These are phyloP conservation scores for Automeris io DNA, from an alignment of 2,888 invertebrate species.

Conservation along the genomic window DNA sequence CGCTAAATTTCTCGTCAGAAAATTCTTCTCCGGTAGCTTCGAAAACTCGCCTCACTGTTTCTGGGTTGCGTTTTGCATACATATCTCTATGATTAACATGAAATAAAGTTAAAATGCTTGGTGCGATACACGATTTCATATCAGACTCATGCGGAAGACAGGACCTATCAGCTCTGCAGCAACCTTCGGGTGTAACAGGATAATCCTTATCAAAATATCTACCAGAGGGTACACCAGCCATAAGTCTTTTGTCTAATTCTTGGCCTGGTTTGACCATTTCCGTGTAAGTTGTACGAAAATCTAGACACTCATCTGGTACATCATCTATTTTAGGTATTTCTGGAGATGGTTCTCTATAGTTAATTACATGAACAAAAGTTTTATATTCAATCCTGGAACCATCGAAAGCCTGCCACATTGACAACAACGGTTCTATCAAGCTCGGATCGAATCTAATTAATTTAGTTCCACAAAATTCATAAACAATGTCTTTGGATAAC, in stretches of 20 bases:
- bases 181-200: conserved; percentile 45
- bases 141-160: conserved; percentile 57
- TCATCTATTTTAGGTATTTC: conserved; percentile 59
- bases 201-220: conserved; percentile 58
- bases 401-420: conserved; percentile 60
- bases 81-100: conserved; percentile 57
- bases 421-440: conserved; percentile 66
- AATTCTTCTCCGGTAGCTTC: conserved; percentile 69
- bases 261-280: conserved; percentile 57
- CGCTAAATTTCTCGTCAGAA: conserved; percentile 61
- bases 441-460: conserved; percentile 60
- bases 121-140: conserved; percentile 41
- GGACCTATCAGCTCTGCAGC: conserved; percentile 36
- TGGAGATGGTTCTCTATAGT: conserved; percentile 55
- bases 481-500: conserved; percentile 58
- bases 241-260: conserved; percentile 26
- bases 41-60: conserved; percentile 60
- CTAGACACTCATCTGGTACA: conserved; percentile 39
- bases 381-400: conserved; percentile 64
- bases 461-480: conserved; percentile 53
- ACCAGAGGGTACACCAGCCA: conserved; percentile 60
- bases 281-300: conserved; percentile 54
- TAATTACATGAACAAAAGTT: conserved; percentile 65
- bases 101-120: conserved; percentile 46
- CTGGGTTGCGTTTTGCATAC: conserved; percentile 49